Evolutionary conservation across 2,113 vertebrate genomes (phyloP).

Genomic region (Phoenicopterus ruber): DNA sequence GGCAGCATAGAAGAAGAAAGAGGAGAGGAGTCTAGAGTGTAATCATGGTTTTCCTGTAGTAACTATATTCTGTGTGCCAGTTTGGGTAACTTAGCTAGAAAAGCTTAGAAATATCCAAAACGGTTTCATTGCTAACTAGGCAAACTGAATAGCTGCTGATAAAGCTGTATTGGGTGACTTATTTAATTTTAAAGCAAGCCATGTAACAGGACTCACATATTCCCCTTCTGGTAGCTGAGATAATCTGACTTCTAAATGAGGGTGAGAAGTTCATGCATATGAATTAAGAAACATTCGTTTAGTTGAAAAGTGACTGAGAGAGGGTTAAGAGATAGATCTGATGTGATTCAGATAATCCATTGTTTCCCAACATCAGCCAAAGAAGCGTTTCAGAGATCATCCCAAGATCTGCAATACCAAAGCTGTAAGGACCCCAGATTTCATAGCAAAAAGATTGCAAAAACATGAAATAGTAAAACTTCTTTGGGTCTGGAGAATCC

Average conservation of each 20-base stretch:
- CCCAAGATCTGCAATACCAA: neutral
- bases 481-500: neutral
- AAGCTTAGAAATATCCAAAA: neutral
- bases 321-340: neutral
- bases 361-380: neutral
- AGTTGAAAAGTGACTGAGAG: neutral
- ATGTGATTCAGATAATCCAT: neutral
- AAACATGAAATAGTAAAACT: neutral
- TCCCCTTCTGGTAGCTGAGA: neutral
- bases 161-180: neutral
- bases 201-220: neutral
- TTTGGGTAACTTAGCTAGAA: neutral
- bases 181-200: neutral
- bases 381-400: neutral
- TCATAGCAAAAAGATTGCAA: neutral
- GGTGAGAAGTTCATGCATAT: neutral
- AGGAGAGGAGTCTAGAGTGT: neutral
- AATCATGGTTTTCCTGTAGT: neutral
- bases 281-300: neutral
- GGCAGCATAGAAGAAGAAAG: neutral
- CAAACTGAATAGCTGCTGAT: neutral
- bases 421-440: neutral
- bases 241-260: constrained; percentile 3
- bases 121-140: neutral
- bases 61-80: neutral